phyloP scores from a whole-genome alignment of 1,140 invertebrate genomes.

The Neocloeon triangulifer region DNA sequence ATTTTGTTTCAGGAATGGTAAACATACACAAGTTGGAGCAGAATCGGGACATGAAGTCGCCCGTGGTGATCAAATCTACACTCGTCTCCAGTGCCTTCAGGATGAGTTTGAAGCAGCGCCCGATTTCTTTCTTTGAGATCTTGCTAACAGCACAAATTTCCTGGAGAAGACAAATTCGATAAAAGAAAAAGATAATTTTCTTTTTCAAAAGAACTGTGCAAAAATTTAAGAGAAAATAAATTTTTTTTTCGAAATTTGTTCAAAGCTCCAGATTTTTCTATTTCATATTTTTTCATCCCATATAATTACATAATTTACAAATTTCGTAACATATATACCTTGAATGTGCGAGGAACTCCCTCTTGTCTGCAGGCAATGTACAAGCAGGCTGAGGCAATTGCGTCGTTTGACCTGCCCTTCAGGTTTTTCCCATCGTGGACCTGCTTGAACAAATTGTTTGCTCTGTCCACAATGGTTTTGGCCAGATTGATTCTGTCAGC shows the following conservation, averaged over 20 bases:
- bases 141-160: conserved; percentile 97
- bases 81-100: conserved; percentile 81
- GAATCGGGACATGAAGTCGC: conserved; percentile 93
- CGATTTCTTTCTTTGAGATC: conserved; percentile 98
- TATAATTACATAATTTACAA: background rate
- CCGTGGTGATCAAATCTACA: conserved; percentile 93
- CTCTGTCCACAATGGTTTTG: conserved; percentile 83
- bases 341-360: conserved; percentile 95
- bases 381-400: conserved; percentile 93
- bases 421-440: conserved; percentile 93
- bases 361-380: conserved; percentile 99
- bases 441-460: conserved; percentile 93
- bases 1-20: background rate
- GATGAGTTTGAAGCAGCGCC: conserved; percentile 87
- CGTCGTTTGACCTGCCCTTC: conserved; percentile 90
- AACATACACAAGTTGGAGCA: conserved; percentile 49
- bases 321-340: conserved; percentile 23
- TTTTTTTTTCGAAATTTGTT: conserved; percentile 7
- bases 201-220: background rate
- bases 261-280: conserved; percentile 12
- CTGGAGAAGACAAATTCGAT: conserved; percentile 16
- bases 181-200: conserved; percentile 1
- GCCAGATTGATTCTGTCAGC: conserved; percentile 93
- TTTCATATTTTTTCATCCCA: background rate
- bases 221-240: conserved; percentile 5